Percentiles rank a stretch among this genome's conserved stretches.
Evolutionary conservation across 2,113 vertebrate genomes (phyloP).

Genomic region (Turdus rufiventris): DNA sequence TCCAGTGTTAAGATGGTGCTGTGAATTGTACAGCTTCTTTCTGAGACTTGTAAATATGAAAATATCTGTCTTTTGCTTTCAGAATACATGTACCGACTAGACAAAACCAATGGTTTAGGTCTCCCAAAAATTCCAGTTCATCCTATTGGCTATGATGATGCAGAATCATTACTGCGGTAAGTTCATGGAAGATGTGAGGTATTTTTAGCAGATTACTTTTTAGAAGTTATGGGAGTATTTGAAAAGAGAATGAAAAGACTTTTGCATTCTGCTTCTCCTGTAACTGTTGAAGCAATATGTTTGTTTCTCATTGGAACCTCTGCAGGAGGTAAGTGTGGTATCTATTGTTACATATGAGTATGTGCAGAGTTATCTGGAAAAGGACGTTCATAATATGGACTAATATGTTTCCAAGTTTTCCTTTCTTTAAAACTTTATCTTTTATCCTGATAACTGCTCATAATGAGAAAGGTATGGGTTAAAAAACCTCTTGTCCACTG

Average conservation of each 20-base stretch:
- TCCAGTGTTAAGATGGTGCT: background rate
- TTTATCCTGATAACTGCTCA: background rate
- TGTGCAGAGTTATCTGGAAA: background rate
- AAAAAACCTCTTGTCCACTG: background rate
- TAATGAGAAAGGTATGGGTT: background rate
- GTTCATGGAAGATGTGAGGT: background rate
- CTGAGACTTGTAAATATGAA: background rate
- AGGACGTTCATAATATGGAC: background rate
- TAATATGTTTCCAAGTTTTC: background rate
- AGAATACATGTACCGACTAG: conserved; percentile 85
- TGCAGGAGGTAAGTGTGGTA: background rate
- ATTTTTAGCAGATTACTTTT: background rate
- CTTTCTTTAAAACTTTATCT: background rate
- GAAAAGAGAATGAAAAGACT: background rate
- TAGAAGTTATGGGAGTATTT: background rate
- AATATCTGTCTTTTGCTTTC: background rate
- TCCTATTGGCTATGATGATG: conserved; percentile 89
- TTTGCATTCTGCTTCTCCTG: background rate
- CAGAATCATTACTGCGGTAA: conserved; percentile 83
- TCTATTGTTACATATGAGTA: accelerated
- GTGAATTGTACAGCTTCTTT: background rate
- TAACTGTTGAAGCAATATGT: background rate
- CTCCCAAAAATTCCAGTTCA: conserved; percentile 92
- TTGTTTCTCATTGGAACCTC: background rate
- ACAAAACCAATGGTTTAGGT: conserved; percentile 75